Evolutionary conservation across 2,797 vertebrate species (phyloP).

Genomic region (Clarias laeviceps): DNA sequence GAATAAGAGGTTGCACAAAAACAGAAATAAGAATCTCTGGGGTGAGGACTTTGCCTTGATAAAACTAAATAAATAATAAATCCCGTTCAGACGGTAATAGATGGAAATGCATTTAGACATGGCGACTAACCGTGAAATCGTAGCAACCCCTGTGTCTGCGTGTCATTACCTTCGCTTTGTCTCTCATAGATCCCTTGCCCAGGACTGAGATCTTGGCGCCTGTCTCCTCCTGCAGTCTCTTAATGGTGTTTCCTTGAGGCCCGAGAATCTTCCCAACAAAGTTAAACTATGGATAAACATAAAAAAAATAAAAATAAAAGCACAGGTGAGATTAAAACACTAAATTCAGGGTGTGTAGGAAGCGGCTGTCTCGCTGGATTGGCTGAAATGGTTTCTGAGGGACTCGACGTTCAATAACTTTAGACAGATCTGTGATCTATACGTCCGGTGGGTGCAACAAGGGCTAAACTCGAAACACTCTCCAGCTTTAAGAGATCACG

Average conservation of each 20-base stretch:
- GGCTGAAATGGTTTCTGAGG: conserved; percentile 32
- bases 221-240: conserved; percentile 96
- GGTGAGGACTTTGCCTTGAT: not conserved
- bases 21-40: not conserved
- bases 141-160: not conserved
- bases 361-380: not conserved
- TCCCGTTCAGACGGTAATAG: not conserved
- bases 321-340: conserved; percentile 48
- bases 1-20: not conserved
- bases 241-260: conserved; percentile 98
- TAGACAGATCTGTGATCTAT: conserved; percentile 15
- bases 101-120: not conserved
- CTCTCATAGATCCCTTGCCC: conserved; percentile 98
- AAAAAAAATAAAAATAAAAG: conserved; percentile 38
- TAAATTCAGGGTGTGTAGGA: conserved; percentile 18
- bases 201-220: conserved; percentile 97
- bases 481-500: not conserved
- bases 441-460: not conserved
- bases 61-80: not conserved
- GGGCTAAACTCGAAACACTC: not conserved
- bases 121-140: not conserved
- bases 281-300: conserved; percentile 83
- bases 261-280: conserved; percentile 99
- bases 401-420: conserved; percentile 16
- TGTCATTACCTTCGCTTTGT: conserved; percentile 88